Percentiles rank a stretch among this genome's conserved stretches.
phyloP scores from a whole-genome alignment of 2,113 vertebrate genomes.

The Paramormyrops kingsleyae region DNA sequence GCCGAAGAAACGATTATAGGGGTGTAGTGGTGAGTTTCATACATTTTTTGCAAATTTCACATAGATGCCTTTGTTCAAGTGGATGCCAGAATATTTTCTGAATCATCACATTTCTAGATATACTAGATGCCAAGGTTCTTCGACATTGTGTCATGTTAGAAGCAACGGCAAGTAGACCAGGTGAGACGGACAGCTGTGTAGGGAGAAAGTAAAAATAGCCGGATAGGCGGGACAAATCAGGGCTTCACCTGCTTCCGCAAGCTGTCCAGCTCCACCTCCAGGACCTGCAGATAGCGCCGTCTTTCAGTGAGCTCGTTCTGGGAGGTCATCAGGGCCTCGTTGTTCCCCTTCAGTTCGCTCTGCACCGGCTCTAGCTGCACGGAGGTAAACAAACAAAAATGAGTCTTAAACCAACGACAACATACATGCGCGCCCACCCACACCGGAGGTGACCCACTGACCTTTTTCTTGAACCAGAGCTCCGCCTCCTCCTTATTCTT shows the following conservation, averaged over 20 bases:
- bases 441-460: conserved; percentile 16
- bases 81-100: background rate
- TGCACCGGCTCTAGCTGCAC: conserved; percentile 61
- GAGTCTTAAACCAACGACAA: background rate
- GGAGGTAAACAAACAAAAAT: background rate
- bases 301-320: conserved; percentile 61
- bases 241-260: conserved; percentile 65
- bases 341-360: conserved; percentile 61
- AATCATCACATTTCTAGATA: background rate
- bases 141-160: background rate
- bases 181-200: conserved; percentile 27
- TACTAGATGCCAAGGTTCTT: background rate
- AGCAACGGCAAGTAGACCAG: background rate
- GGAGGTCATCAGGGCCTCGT: conserved; percentile 54
- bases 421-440: too few relatives aligned
- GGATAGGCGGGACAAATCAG: background rate
- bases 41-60: background rate
- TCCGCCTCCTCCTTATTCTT: conserved; percentile 73
- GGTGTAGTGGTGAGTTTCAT: background rate
- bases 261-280: conserved; percentile 67
- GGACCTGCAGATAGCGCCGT: conserved; percentile 64
- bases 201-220: background rate
- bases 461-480: conserved; percentile 68
- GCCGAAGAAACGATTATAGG: background rate
- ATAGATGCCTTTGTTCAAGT: background rate